A percentile compares a stretch with the other conserved stretches of the same genome.
These are phyloP conservation scores for Ichneumoninae sp. DNA, from an alignment of 2,888 invertebrate genomes.

Conservation along the genomic window DNA sequence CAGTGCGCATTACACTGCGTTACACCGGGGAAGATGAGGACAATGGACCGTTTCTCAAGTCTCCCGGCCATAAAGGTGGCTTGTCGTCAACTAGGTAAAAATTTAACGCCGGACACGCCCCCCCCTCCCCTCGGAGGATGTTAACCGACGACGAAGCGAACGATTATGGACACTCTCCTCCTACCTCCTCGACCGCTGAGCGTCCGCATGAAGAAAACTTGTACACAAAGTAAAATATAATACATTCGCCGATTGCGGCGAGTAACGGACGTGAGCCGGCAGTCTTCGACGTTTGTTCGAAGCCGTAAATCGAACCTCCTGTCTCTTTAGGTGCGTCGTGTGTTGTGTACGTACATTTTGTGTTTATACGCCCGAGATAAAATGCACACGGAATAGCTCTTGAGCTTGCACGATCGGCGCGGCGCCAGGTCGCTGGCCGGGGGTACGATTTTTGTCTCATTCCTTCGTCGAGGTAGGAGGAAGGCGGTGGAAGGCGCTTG, in stretches of 20 bases:
- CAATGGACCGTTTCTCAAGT: constrained; percentile 77
- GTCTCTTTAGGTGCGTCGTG: not conserved
- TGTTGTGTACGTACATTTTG: not conserved
- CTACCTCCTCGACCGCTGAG: not conserved
- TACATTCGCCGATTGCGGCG: not conserved
- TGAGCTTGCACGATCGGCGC: constrained; percentile 7
- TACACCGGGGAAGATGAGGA: constrained; percentile 65
- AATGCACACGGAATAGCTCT: constrained; percentile 2
- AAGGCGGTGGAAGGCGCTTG: too few relatives aligned
- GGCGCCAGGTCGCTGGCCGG: constrained; percentile 61
- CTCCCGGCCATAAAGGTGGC: constrained; percentile 72
- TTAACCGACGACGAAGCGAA: not conserved
- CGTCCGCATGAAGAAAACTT: not conserved
- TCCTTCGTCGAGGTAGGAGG: too few relatives aligned
- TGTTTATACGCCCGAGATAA: not conserved
- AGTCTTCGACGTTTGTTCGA: constrained; percentile 4
- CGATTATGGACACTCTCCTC: not conserved
- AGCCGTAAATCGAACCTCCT: not conserved
- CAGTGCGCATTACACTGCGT: constrained; percentile 52
- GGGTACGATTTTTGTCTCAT: constrained; percentile 55
- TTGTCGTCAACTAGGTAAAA: constrained; percentile 39
- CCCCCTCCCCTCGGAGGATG: constrained; percentile 22
- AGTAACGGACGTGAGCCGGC: not conserved
- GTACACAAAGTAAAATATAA: not conserved
- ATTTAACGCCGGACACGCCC: not conserved